Conservation (phyloP, 2,797 vertebrate species). For the Halcyon chelicuti region DNA sequence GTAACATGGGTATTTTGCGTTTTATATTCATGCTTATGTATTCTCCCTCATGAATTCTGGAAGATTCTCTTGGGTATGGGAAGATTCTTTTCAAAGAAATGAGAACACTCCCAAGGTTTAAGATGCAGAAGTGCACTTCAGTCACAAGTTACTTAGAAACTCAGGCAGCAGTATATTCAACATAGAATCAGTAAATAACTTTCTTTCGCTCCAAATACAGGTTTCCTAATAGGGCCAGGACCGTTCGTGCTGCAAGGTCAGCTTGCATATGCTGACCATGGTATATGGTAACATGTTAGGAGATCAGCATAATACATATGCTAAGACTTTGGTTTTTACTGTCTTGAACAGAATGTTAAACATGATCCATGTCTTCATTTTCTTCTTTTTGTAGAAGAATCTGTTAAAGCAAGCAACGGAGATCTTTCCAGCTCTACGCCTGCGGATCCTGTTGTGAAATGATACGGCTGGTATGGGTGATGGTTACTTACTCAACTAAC, state of each 20-base stretch:
- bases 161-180: neutral
- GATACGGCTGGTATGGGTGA: slow-evolving; percentile 52
- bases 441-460: slow-evolving; percentile 84
- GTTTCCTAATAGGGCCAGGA: neutral
- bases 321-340: neutral
- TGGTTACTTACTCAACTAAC: neutral
- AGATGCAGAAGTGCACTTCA: neutral
- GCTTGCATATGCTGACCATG: neutral
- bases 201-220: neutral
- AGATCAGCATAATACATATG: neutral
- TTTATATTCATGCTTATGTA: neutral
- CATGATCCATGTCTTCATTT: neutral
- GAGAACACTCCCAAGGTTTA: neutral
- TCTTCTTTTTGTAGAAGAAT: slow-evolving; percentile 78
- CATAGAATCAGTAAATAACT: neutral
- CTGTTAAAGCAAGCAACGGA: slow-evolving; percentile 79
- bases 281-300: neutral
- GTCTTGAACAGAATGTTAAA: neutral
- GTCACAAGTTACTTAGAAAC: neutral
- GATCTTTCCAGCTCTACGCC: slow-evolving; percentile 63
- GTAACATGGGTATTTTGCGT: neutral
- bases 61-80: neutral
- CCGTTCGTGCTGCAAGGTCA: neutral
- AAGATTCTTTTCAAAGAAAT: neutral
- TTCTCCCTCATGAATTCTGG: neutral